Evolutionary conservation across 1,140 invertebrate genomes (phyloP), one percentile per base, ranked within the genome.

Genomic region (Dendroctonus valens): DNA sequence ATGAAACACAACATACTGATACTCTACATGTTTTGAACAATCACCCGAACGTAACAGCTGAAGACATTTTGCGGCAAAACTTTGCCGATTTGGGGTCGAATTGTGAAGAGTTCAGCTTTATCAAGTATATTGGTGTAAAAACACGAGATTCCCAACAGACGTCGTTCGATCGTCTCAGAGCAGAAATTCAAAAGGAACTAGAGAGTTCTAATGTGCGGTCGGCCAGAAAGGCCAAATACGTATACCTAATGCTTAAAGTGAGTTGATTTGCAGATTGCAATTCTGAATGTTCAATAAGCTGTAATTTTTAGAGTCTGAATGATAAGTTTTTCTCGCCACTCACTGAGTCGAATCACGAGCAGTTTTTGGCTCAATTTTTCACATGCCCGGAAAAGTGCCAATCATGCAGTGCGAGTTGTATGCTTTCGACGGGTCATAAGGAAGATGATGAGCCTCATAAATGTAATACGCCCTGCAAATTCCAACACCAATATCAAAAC

Each of bases 341-440:
- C 40, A 83, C 83, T 46, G 86, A 86, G 69, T 80, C 80, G 50
- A 76, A 83, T 9, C 83, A 84, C 49, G 83, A 85, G 70, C 81
- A 89, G 49, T 92, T 92, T 79, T 87, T 90, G 14, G 88, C 92
- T 71, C 86, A 92, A 74, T 91, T 91, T 79, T 92, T 93, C 72
- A 91, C 90, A 0, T 94, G 91, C 76, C 82, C 84, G 7, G 78
- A 83, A 0, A 84, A 84, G 66, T 94, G 91, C 77, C 79, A 88
- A 41, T 89, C 89, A 39, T 94, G 91, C 80, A 83, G 82, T 74
- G 78, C 76, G 57, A 82, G 87, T n/a, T 94, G 92, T 75, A 80
- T 78, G 60, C 82, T 85, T 44, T 90, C 88, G 57, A 92, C 92
- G 88, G 91, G 91, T 58, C 92, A 94, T 76, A 73, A 84, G 54